phyloP scores from a whole-genome alignment of 1,140 invertebrate species.

The Lordiphosa clarofinis region DNA sequence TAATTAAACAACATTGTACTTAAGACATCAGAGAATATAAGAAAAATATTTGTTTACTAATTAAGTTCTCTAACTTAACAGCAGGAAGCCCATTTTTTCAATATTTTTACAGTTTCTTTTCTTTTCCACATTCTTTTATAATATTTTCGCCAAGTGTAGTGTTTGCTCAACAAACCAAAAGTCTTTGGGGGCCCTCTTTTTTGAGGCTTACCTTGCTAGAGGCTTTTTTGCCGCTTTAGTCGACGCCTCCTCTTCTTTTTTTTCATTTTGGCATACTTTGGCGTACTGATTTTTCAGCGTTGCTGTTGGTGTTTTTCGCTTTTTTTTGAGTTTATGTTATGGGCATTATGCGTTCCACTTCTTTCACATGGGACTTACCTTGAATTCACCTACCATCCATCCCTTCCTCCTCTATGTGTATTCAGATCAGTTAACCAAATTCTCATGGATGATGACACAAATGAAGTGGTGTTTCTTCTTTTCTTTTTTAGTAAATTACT shows the following conservation, averaged over 20 bases:
- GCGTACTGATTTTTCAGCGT: slow-evolving; percentile 33
- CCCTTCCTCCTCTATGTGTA: background rate
- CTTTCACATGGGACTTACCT: slow-evolving; percentile 35
- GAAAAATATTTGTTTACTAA: no score
- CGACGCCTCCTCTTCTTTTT: slow-evolving; percentile 1
- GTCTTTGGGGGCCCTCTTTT: slow-evolving; percentile 20
- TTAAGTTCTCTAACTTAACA: background rate
- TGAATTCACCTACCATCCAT: slow-evolving; percentile 10
- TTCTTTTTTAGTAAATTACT: slow-evolving; percentile 22
- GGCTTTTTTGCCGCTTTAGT: slow-evolving; percentile 38
- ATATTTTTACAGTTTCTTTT: no score
- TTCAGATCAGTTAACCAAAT: slow-evolving; percentile 28
- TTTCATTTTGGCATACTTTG: slow-evolving; percentile 48
- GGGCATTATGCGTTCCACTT: slow-evolving; percentile 47
- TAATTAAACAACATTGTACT: no score
- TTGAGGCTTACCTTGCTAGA: slow-evolving; percentile 50
- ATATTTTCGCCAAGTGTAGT: slow-evolving; percentile 20
- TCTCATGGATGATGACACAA: slow-evolving; percentile 32
- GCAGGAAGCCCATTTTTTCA: no score
- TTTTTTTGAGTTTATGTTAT: slow-evolving; percentile 45
- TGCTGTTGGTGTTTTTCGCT: slow-evolving; percentile 23
- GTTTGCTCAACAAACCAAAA: background rate
- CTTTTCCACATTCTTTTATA: no score
- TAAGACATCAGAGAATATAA: no score
- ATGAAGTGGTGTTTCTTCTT: slow-evolving; percentile 26